Evolutionary conservation across 2,113 vertebrate genomes (phyloP), one percentile per base, ranked within the genome.

Genomic region (Ancistrus triradiatus): DNA sequence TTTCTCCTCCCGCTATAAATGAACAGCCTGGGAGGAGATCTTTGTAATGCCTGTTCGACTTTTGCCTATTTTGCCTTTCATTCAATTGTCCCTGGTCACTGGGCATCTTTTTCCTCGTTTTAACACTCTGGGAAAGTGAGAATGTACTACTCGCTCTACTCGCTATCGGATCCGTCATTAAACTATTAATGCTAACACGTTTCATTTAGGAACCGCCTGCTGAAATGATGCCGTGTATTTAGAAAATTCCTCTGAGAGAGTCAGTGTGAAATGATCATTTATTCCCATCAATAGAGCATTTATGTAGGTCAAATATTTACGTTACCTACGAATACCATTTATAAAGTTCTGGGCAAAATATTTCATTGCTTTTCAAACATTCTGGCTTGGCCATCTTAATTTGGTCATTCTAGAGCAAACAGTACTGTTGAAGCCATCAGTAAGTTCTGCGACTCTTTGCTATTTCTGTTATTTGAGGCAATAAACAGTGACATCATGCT

Each of bases 401-500:
- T 37, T 9, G n/a, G 8, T 9, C 17, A 8, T n/a, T 14, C 1
- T 18, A 50, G 11, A 14, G 15, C 7, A 21, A 50, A 50, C 17
- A 7, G 33, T 21, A 42, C 42, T 31, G 43, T 37, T 49, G 11
- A 51, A 44, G 63, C 3, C 3, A 7, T 14, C 63, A 31, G 15
- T 25, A 24, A 18, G 6, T 51, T 49, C 31, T 35, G 40, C 15
- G 10, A 44, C 14, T 55, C 55, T 40, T 52, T 60, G 55, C 38
- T 59, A 28, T 69, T 65, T 65, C 59, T 55, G 50, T 73, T 31
- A 35, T 38, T 51, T 69, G 28, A 59, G 53, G 40, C 70, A 70
- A 75, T 76, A 73, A 78, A 83, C 79, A 72, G 44, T 31, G 27
- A 65, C 31, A 31, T 40, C 43, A 73, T 70, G 38, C 69, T 61